Evolutionary conservation across 2,113 vertebrate genomes (phyloP), one percentile per base, ranked within the genome.

Genomic region (Strix uralensis): DNA sequence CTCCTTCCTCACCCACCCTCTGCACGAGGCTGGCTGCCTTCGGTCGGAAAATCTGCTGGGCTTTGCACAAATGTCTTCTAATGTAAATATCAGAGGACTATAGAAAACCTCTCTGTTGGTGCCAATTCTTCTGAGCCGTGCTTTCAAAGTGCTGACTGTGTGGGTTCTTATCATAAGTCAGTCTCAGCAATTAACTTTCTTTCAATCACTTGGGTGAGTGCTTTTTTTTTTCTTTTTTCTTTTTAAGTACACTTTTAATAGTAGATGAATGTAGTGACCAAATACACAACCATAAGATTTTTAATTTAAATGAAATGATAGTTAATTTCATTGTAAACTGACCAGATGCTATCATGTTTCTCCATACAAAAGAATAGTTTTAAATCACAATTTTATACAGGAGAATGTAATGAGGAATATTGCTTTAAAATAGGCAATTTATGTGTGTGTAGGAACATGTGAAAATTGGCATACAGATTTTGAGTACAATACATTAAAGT

Each of bases 1-100:
- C 97, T 96, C 95, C 97, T 97, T 97, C 95, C 97, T 94, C 91
- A 97, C 58, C 52, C 73, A 59, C 93, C 90, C 94, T 90, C 81
- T 1, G 13, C 65, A 61, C 12, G 40, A 75, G 94, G 84, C 61
- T 92, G n/a, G 52, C 79, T 79, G 71, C 71, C 67, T 94, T 96
- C 26, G 27, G 84, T 94, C 86, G 91, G 91, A 96, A 96, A 97
- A 96, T 95, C 90, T 96, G 93, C 94, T 83, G 80, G 78, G 74
- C 78, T 93, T 97, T 97, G 96, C 97, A 91, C 82, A 98, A 98
- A 95, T 2, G 2, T 61, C 82, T 94, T 74, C 51, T 91, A 97
- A 94, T 73, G 93, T 93, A 97, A 96, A 94, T 90, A 88, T n/a
- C 58, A 73, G 79, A 86, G 54, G 21, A 54, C 62, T 67, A 27